These are phyloP conservation scores for Nicator chloris DNA, from an alignment of 2,113 vertebrate species.

Conservation along the genomic window DNA sequence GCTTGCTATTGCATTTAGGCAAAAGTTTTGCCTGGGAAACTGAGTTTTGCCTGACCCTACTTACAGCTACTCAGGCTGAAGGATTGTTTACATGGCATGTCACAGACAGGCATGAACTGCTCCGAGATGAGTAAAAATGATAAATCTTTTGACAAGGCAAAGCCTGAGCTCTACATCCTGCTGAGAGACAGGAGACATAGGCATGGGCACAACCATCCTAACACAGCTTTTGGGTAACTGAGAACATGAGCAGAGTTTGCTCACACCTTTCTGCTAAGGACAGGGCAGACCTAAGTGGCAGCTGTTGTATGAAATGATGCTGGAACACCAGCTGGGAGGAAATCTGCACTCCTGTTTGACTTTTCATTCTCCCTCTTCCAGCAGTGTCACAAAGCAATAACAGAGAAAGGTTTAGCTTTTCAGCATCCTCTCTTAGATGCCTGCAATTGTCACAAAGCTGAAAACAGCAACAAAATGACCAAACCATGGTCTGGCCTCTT, in stretches of 20 bases:
- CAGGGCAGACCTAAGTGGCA: neutral
- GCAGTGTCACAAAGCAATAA: neutral
- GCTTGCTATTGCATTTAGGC: neutral
- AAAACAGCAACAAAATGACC: neutral
- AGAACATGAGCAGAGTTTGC: neutral
- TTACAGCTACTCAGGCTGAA: neutral
- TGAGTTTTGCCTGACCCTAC: neutral
- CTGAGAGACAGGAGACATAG: neutral
- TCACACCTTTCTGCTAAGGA: neutral
- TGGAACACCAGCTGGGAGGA: neutral
- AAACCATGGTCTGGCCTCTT: neutral
- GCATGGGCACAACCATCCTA: neutral
- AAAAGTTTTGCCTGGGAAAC: neutral
- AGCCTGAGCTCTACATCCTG: neutral
- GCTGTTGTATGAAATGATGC: neutral
- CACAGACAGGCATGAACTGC: neutral
- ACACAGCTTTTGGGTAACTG: neutral
- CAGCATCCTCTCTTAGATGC: neutral
- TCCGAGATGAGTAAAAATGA: neutral
- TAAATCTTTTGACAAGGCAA: neutral
- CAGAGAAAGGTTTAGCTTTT: neutral
- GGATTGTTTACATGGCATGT: neutral
- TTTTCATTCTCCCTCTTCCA: neutral
- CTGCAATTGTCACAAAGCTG: neutral
- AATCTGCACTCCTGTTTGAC: neutral